Percentiles rank a stretch among this genome's conserved stretches.
Conservation (phyloP, 2,797 vertebrate species). For the Acridotheres tristis region DNA sequence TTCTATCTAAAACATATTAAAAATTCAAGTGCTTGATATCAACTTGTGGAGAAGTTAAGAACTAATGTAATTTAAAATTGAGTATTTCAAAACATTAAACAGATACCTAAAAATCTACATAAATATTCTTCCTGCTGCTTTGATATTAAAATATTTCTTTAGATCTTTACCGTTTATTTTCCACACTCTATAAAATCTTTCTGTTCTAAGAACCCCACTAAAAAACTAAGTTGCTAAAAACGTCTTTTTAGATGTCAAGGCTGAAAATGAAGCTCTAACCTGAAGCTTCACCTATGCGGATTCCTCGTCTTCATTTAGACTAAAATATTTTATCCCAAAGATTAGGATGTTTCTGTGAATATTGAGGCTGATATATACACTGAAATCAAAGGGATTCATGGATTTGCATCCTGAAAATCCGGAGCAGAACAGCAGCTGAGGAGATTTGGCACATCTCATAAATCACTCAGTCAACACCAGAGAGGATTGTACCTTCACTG, state of each 20-base stretch:
- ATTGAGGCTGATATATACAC: neutral
- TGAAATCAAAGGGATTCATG: neutral
- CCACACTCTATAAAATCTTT: neutral
- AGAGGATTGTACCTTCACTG: neutral
- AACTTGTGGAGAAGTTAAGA: neutral
- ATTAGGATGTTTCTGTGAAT: neutral
- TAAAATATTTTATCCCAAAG: neutral
- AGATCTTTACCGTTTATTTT: neutral
- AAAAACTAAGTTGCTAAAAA: neutral
- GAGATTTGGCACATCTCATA: neutral
- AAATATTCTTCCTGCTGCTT: neutral
- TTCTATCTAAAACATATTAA: neutral
- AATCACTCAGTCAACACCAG: neutral
- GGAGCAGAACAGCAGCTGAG: neutral
- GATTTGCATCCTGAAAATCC: neutral
- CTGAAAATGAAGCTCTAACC: neutral
- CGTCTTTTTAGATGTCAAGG: neutral
- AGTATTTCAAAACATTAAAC: neutral
- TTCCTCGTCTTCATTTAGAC: neutral
- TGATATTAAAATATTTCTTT: neutral
- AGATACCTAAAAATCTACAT: neutral
- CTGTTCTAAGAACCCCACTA: neutral
- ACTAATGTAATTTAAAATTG: neutral
- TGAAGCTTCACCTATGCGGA: neutral
- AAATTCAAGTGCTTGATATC: neutral